A percentile compares a stretch with the other conserved stretches of the same genome.
Evolutionary conservation across 2,888 invertebrate species (phyloP).

Genomic region (Panzeria rudis): DNA sequence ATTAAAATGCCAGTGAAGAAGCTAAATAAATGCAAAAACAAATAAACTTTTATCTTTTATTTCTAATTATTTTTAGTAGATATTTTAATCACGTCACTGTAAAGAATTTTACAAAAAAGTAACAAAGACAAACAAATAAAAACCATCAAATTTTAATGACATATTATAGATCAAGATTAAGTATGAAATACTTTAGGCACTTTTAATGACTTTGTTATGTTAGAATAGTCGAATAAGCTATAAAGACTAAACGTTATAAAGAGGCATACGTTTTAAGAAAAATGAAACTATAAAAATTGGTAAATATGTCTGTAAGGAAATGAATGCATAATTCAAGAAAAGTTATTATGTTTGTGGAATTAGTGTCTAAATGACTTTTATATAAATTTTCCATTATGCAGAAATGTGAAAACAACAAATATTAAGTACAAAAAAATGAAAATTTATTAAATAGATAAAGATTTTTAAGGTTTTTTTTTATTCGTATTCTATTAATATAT

Average conservation of each 20-base stretch:
- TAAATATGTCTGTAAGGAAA: neutral
- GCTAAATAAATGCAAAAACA: constrained; percentile 9
- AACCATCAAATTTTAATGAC: constrained; percentile 39
- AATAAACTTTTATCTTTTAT: constrained; percentile 44
- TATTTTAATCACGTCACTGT: constrained; percentile 61
- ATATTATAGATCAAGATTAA: constrained; percentile 47
- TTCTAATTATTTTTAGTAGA: constrained; percentile 55
- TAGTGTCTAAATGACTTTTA: no score
- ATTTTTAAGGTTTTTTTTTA: no score
- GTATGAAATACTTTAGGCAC: constrained; percentile 21
- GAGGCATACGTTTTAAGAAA: neutral
- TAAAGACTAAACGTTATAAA: neutral
- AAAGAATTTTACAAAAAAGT: constrained; percentile 13
- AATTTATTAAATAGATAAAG: no score
- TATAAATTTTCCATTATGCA: no score
- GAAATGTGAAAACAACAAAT: no score
- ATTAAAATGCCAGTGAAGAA: constrained; percentile 32
- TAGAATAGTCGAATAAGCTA: neutral
- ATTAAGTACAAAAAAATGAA: no score
- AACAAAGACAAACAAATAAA: constrained; percentile 21
- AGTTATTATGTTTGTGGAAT: neutral
- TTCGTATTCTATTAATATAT: no score
- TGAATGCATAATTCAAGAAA: neutral
- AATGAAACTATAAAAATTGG: neutral
- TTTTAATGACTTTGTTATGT: constrained; percentile 25